Evolutionary conservation across 2,797 vertebrate species (phyloP).

Genomic region (Siniperca scherzeri): DNA sequence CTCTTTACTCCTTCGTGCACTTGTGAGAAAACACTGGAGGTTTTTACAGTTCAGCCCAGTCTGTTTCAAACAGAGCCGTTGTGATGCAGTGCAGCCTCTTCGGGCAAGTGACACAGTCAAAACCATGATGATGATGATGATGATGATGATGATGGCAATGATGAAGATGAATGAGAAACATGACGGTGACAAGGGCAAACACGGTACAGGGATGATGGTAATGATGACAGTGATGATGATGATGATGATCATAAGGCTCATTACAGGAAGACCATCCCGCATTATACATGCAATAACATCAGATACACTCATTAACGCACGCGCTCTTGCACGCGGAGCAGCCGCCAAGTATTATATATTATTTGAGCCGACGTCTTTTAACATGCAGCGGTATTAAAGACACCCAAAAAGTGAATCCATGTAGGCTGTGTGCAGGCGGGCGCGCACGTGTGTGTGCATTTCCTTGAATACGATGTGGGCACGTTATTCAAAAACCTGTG

Average conservation of each 20-base stretch:
- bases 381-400: not conserved
- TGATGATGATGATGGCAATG: not conserved
- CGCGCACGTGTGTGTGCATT: slow-evolving; percentile 3
- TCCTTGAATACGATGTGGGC: slow-evolving; percentile 61
- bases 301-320: not conserved
- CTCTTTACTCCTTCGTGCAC: slow-evolving; percentile 48
- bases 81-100: not conserved
- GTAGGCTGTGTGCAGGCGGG: not conserved
- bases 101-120: not conserved
- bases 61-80: not conserved
- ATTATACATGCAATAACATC: not conserved
- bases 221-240: not conserved
- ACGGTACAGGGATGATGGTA: not conserved
- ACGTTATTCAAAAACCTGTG: slow-evolving; percentile 46
- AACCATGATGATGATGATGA: not conserved
- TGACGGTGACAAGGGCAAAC: not conserved
- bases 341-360: not conserved
- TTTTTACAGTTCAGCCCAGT: not conserved
- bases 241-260: slow-evolving; percentile 16
- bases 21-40: slow-evolving; percentile 22
- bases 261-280: not conserved
- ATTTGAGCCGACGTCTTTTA: not conserved
- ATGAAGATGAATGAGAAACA: not conserved
- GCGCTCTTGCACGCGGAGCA: not conserved
- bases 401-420: not conserved